Evolutionary conservation across 2,797 vertebrate genomes (phyloP), one percentile per base, ranked within the genome.

Genomic region (Rachycentron canadum): DNA sequence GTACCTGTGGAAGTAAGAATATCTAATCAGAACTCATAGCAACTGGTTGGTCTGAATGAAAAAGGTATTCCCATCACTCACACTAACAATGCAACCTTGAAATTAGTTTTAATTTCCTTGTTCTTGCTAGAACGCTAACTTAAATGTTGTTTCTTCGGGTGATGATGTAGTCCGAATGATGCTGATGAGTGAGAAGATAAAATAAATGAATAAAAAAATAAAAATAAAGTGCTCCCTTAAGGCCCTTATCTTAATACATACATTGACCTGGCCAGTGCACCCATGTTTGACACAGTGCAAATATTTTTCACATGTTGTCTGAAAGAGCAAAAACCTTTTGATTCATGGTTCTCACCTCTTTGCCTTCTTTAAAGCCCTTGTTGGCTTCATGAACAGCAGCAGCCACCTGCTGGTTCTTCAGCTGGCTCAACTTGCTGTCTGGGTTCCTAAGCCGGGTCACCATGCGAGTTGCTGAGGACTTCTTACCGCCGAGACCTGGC

Each of bases 371-470:
- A 92, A 94, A 96, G 65, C 94, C 95, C 84, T 96, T 97, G 94
- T 97, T 98, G 80, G 97, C 96, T 93, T 99, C 97, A 2, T 97
- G 96, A 66, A 96, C 95, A 69, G 96, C 97, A 32, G 97, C 97
- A 77, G 97, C 96, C 86, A 97, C 97, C 94, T 99, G 97, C 71
- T 97, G 97, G 88, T 88, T 98, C 94, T 99, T 99, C 68, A 98
- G 89, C 89, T 97, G 97, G 92, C 97, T 98, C 69, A 99, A 95
- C 83, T 99, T 99, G 95, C 98, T 99, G 0, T 99, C 98, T 2
- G 98, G 98, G 85, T 99, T 99, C 85, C 98, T 96, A 83, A 99
- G 90, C 12, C 98, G 95, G 4, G 98, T 99, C 90, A 99, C 97
- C 95, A 99, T 99, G 60, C 98, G 96, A 0, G 95, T 98, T 0